Evolutionary conservation across 2,797 vertebrate species (phyloP).

Genomic region (Mus minutoides): DNA sequence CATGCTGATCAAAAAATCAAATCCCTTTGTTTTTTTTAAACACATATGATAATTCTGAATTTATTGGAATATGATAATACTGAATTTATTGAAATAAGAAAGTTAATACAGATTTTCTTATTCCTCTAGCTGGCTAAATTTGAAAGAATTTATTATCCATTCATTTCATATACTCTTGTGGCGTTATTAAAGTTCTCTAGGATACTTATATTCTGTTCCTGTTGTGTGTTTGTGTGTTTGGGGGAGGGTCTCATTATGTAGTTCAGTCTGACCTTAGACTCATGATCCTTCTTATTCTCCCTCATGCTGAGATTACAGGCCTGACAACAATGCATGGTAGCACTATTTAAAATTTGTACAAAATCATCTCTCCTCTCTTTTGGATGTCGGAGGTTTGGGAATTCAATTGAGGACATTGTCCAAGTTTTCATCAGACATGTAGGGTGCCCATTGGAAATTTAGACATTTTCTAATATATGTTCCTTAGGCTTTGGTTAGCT

Average conservation of each 20-base stretch:
- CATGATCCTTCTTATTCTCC: neutral
- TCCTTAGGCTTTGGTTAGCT: neutral
- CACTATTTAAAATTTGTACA: neutral
- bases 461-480: neutral
- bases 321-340: neutral
- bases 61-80: neutral
- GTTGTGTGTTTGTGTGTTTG: neutral
- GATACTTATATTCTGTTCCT: neutral
- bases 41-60: conserved; percentile 14
- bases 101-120: neutral
- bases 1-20: neutral
- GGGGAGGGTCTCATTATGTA: neutral
- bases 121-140: neutral
- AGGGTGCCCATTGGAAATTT: neutral
- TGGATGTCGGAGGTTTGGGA: neutral
- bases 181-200: neutral
- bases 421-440: neutral
- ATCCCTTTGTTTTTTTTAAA: neutral
- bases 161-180: neutral
- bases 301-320: neutral
- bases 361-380: neutral
- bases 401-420: neutral
- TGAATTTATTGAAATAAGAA: neutral
- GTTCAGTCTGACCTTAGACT: neutral
- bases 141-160: neutral